phyloP scores from a whole-genome alignment of 2,797 vertebrate species.

The Mustela erminea region DNA sequence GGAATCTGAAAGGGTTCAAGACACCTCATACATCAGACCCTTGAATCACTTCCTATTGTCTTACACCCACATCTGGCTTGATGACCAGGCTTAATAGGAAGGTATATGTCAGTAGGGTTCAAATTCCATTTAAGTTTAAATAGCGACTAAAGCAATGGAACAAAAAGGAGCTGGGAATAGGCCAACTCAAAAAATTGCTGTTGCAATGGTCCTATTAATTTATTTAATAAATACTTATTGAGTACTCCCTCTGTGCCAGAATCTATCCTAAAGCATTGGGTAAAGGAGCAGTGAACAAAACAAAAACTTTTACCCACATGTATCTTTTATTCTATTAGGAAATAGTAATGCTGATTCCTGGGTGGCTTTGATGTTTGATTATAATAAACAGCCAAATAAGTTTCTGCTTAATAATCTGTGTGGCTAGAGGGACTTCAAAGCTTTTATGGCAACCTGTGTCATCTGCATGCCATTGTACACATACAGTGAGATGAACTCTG shows the following conservation, averaged over 20 bases:
- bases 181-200: not conserved
- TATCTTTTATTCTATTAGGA: conserved; percentile 5
- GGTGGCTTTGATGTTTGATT: not conserved
- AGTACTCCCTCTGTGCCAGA: not conserved
- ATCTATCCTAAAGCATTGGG: not conserved
- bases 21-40: not conserved
- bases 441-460: not conserved
- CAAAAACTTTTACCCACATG: not conserved
- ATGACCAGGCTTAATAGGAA: not conserved
- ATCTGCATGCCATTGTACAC: not conserved
- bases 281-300: not conserved
- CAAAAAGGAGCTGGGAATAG: not conserved
- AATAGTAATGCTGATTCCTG: not conserved
- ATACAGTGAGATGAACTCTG: not conserved
- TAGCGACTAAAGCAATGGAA: not conserved
- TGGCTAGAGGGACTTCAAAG: not conserved
- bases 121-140: not conserved
- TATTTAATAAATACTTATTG: not conserved
- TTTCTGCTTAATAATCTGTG: not conserved
- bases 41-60: not conserved
- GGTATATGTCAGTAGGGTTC: not conserved
- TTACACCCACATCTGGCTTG: not conserved
- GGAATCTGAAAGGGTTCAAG: not conserved
- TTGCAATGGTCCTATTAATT: not conserved
- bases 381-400: not conserved